These are phyloP conservation scores for Desmodus rotundus DNA, from an alignment of 2,113 vertebrate species.

Conservation along the genomic window DNA sequence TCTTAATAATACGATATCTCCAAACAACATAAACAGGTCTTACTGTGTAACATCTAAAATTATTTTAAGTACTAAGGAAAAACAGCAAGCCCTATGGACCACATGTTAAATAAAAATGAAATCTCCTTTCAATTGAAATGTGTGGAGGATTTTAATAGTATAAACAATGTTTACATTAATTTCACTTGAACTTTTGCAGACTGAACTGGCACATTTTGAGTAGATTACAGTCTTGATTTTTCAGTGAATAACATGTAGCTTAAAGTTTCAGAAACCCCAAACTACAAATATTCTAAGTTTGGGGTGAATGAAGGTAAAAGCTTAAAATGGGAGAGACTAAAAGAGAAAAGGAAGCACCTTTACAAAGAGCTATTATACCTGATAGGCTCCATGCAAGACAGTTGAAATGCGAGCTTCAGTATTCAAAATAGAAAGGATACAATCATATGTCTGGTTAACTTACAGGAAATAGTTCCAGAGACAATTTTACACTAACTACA, in stretches of 20 bases:
- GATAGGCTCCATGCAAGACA: slow-evolving; percentile 77
- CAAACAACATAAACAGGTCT: slow-evolving; percentile 14
- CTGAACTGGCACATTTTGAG: background rate
- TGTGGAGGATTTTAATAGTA: background rate
- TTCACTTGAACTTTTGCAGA: slow-evolving; percentile 1
- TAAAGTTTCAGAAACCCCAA: slow-evolving; percentile 10
- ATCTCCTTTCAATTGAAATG: background rate
- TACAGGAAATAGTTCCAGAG: slow-evolving; percentile 86
- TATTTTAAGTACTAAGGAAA: background rate
- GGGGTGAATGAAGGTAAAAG: slow-evolving; percentile 20
- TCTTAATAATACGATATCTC: slow-evolving; percentile 27
- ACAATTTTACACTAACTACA: slow-evolving; percentile 91
- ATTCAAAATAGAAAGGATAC: slow-evolving; percentile 87
- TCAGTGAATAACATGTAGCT: slow-evolving; percentile 28
- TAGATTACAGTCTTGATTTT: slow-evolving; percentile 5
- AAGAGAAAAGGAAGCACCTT: slow-evolving; percentile 74
- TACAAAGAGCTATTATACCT: slow-evolving; percentile 83
- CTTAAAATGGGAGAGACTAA: slow-evolving; percentile 58
- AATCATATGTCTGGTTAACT: slow-evolving; percentile 88
- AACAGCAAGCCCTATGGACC: background rate
- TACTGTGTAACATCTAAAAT: background rate
- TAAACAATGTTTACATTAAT: slow-evolving; percentile 50
- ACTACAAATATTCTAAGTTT: slow-evolving; percentile 3
- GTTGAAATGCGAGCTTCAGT: slow-evolving; percentile 83
- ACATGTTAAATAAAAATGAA: slow-evolving; percentile 56